These are phyloP conservation scores for Sinella curviseta DNA, from an alignment of 1,140 invertebrate genomes.

Conservation along the genomic window DNA sequence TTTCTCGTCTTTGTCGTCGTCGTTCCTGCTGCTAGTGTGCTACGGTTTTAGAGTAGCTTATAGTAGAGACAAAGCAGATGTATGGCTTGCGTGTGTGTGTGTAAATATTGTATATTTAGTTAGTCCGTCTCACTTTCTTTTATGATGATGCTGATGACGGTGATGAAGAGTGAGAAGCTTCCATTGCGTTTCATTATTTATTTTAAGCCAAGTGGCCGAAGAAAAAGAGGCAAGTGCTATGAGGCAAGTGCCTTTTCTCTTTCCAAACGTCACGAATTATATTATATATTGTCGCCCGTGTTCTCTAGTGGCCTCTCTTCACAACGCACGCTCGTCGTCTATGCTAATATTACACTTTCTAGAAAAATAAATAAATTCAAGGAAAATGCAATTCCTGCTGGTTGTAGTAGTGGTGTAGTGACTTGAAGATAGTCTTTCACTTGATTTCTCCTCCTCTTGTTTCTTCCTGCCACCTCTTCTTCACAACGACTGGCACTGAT, in stretches of 20 bases:
- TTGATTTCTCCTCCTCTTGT: neutral
- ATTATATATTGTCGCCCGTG: no score
- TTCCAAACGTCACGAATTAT: neutral
- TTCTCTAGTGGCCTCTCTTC: no score
- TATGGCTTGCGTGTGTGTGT: neutral
- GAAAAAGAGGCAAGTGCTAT: no score
- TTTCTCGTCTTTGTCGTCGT: neutral
- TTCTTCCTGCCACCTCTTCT: neutral
- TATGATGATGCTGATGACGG: neutral
- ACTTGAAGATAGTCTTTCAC: no score
- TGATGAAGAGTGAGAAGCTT: slow-evolving; percentile 14
- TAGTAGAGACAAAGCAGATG: neutral
- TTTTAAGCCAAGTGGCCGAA: no score
- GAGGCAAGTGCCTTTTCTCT: neutral
- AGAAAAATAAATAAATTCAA: no score
- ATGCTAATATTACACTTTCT: no score
- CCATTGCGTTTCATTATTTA: slow-evolving; percentile 26
- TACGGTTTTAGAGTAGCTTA: neutral
- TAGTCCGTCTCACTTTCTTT: neutral
- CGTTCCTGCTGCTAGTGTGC: no score
- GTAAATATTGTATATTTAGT: no score
- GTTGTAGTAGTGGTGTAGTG: no score
- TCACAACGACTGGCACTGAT: slow-evolving; percentile 24
- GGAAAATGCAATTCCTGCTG: no score
- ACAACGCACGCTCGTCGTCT: no score